Conservation (phyloP, 2,113 vertebrate genomes). For the Lampris megalopsis region DNA sequence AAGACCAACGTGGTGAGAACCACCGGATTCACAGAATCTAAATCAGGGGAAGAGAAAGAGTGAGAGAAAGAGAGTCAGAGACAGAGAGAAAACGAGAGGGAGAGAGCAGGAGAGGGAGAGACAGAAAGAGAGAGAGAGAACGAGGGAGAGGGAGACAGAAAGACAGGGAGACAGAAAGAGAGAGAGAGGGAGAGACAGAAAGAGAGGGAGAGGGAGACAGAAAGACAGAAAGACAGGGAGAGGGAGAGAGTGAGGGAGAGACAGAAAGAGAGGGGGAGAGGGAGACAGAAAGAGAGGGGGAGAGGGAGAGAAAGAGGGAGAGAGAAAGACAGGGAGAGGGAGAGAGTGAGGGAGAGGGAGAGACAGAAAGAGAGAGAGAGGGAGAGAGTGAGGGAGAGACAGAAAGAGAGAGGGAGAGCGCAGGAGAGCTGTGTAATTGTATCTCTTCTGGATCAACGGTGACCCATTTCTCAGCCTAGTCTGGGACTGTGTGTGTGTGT, state of each 20-base stretch:
- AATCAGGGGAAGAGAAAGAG: too few species aligned
- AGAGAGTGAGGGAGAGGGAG: not conserved
- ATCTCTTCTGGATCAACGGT: conserved; percentile 23
- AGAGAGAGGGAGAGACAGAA: not conserved
- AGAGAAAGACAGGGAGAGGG: not conserved
- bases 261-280: not conserved
- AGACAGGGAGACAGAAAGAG: not conserved
- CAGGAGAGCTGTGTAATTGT: conserved; percentile 15
- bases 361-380: not conserved
- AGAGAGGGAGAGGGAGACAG: not conserved
- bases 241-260: not conserved
- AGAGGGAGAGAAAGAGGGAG: not conserved
- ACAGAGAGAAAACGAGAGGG: too few species aligned
- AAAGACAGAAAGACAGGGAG: too few species aligned
- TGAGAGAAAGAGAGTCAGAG: too few species aligned
- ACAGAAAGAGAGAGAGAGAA: not conserved
- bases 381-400: not conserved
- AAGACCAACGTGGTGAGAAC: too few species aligned
- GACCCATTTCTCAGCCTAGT: conserved; percentile 47
- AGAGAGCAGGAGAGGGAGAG: not conserved
- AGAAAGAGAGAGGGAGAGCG: not conserved
- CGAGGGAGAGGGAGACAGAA: too few species aligned
- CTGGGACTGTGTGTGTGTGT: conserved; percentile 10
- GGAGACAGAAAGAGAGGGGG: not conserved
- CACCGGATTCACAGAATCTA: too few species aligned